Percentiles rank a stretch among this genome's conserved stretches.
Evolutionary conservation across 2,113 vertebrate genomes (phyloP).

Genomic region (Tautogolabrus adspersus): DNA sequence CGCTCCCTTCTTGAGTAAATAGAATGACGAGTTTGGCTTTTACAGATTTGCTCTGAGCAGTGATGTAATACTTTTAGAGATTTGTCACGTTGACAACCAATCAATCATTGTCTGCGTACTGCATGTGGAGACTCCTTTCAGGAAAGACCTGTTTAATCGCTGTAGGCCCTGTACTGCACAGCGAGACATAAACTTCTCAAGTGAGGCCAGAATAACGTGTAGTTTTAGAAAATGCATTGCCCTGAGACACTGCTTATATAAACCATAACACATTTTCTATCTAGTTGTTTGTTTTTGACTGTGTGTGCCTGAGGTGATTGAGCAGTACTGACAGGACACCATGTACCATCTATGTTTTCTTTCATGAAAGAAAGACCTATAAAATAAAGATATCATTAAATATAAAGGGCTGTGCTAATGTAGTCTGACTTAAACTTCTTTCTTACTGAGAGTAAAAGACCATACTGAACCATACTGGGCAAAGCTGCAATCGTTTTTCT

Average conservation of each 20-base stretch:
- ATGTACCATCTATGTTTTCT: too few relatives aligned
- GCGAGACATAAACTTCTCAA: not conserved
- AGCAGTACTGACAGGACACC: too few relatives aligned
- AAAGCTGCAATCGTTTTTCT: too few relatives aligned
- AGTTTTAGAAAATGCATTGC: not conserved
- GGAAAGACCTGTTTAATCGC: conserved; percentile 22
- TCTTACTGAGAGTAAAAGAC: too few relatives aligned
- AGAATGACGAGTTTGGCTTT: not conserved
- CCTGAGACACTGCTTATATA: not conserved
- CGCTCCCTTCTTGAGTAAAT: not conserved
- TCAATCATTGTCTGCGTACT: not conserved
- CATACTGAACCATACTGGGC: too few relatives aligned
- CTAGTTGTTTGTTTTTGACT: not conserved
- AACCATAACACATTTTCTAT: too few relatives aligned
- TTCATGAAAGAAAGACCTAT: too few relatives aligned
- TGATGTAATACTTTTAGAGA: not conserved
- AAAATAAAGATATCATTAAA: too few relatives aligned
- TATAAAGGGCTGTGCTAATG: too few relatives aligned
- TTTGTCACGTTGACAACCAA: not conserved
- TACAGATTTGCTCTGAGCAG: not conserved
- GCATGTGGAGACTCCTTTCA: not conserved
- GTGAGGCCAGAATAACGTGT: not conserved
- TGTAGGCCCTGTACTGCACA: not conserved
- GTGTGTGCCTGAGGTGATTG: not conserved
- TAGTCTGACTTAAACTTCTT: too few relatives aligned